These are phyloP conservation scores for Geotrupes spiniger DNA, from an alignment of 2,888 invertebrate genomes.

Conservation along the genomic window DNA sequence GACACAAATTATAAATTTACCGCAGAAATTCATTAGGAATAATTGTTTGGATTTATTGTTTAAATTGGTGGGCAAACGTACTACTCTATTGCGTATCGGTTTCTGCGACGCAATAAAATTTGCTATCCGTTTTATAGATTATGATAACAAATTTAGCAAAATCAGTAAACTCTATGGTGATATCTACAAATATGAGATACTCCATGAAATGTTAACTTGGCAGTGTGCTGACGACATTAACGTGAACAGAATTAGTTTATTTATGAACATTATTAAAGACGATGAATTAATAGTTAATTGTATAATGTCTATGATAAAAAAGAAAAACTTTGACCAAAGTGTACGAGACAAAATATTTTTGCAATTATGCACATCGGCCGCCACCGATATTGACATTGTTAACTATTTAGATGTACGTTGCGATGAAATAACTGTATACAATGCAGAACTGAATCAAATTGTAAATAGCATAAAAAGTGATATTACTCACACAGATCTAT, in stretches of 20 bases:
- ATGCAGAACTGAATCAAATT: not conserved
- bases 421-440: not conserved
- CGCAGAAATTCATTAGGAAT: conserved; percentile 35
- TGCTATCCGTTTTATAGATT: no score
- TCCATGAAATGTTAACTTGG: no score
- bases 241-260: no score
- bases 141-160: no score
- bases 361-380: not conserved
- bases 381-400: not conserved
- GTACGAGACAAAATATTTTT: conserved; percentile 1
- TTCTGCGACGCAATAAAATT: no score
- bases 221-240: no score
- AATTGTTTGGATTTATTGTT: conserved; percentile 26
- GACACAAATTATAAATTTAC: conserved; percentile 28
- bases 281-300: no score
- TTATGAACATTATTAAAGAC: no score
- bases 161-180: no score
- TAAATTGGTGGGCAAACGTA: conserved; percentile 9
- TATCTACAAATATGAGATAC: no score
- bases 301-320: no score
- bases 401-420: conserved; percentile 5
- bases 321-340: not conserved
- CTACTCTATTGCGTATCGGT: no score
- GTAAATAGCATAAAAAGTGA: conserved; percentile 7
- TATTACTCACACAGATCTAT: conserved; percentile 12